Base-by-base conservation (phyloP, 2,113 vertebrate genomes). In the Damaliscus lunatus region DNA sequence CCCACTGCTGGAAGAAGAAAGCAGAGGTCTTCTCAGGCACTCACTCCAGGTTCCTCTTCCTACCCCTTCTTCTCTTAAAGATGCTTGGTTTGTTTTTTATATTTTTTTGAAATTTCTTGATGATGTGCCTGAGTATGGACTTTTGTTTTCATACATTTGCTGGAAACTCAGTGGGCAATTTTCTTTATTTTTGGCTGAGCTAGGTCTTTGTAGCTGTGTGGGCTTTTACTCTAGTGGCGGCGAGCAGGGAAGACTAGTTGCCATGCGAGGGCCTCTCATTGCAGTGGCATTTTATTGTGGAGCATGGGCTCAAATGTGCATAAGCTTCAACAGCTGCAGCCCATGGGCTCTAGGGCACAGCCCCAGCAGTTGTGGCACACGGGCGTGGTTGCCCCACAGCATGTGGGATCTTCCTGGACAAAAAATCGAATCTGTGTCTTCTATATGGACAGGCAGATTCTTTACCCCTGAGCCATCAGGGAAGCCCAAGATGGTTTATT, bases 241-340 rank as follows among this genome's bases (percentile, higher is more conserved):
- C 1, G 0, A 77, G 71, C 36, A 43, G 71, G 23, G 40, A 43
- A 13, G 5, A 27, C 40, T 27, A 25, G 71, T 27, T 77, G 11
- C 0, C 0, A 43, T 0, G 3, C 0, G 3, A 77, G 23, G 71
- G 71, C 23, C 43, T 43, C 71, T 77, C 23, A 3, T 7, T 7
- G 48, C 40, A 7, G 12, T 2, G 12, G 21, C 40, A 43, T 77
- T 27, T 43, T 77, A 43, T 13, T 7, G 36, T 4, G 40, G 6
- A 77, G 40, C 21, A 77, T 27, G 40, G 71, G 40, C 23, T 14
- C 23, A 27, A 14, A 25, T 7, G 36, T 25, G 40, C 23, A 27
- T 27, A 77, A 27, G 23, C 36, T 27, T 23, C 71, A 77, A 4
- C 6, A 43, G 40, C 1, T 43, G 40, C 71, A 43, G 40, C 71